Base-by-base conservation (phyloP, 2,797 vertebrate genomes). In the Leuciscus waleckii region DNA sequence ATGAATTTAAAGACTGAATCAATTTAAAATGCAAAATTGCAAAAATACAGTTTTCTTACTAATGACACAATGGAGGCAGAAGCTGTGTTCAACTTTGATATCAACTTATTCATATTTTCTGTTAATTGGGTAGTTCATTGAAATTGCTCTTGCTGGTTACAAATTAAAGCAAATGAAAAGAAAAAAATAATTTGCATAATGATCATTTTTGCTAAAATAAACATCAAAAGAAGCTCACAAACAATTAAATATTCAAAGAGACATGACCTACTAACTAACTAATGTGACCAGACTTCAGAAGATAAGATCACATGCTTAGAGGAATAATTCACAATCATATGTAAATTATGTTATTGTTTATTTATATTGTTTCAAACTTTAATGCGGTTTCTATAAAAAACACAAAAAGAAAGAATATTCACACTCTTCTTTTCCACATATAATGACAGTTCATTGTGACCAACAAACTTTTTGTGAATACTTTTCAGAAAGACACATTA, bases 151-250 rank as follows among this genome's bases (percentile, higher is more conserved):
- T 5, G 49, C 7, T 39, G 51, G 14, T 26, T 39, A 56, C 54
- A 78, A 41, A 58, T 26, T 56, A 35, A 76, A 56, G 32, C 5
- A 76, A 54, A 75, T 17, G 7, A 23, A 2, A 21, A 51, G 2
- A 17, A 51, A 29, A n/a, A 4, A 19, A 13, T 0, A 1, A 51
- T 51, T 35, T 16, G 75, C 35, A 78, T 61, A 78, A 78, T 41
- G 19, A 76, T 61, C 3, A 26, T 23, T 58, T 39, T 35, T 77
- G 13, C 17, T 78, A 9, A 26, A 61, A 39, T 41, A 41, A 78
- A 78, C 23, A 78, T 77, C 51, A 77, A 58, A 56, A 77, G 75
- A 0, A 77, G 54, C 13, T 58, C 23, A 5, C 54, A 77, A 61
- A 26, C 37, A 41, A 77, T 77, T 26, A 19, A n/a, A n/a, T 61